These are phyloP conservation scores for Glaucomys volans DNA, from an alignment of 2,113 vertebrate species.

Conservation along the genomic window DNA sequence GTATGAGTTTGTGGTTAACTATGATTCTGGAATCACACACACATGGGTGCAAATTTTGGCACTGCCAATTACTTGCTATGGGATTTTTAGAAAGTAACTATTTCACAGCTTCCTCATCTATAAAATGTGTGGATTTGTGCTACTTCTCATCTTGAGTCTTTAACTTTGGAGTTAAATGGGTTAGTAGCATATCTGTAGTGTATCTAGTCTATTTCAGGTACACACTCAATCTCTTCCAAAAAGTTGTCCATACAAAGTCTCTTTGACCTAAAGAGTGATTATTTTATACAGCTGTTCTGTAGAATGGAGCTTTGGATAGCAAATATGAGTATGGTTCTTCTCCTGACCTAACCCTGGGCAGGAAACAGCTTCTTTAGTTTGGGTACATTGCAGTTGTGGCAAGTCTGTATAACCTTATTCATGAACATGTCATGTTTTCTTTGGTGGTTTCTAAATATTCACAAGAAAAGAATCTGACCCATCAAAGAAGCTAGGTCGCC, in stretches of 20 bases:
- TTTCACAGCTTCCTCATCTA: not conserved
- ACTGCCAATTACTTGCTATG: not conserved
- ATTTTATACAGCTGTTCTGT: slow-evolving; percentile 21
- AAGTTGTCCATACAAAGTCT: not conserved
- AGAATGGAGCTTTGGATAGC: not conserved
- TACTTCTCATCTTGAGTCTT: not conserved
- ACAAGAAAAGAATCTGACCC: not conserved
- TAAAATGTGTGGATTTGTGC: not conserved
- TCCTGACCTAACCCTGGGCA: not conserved
- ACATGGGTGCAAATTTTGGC: not conserved
- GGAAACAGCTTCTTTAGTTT: slow-evolving; percentile 13
- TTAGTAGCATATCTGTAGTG: not conserved
- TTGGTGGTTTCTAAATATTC: slow-evolving; percentile 55
- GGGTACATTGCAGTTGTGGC: not conserved
- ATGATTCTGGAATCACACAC: not conserved
- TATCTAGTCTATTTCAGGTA: not conserved
- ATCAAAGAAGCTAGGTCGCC: slow-evolving; percentile 33
- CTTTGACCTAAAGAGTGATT: not conserved
- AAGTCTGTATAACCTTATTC: slow-evolving; percentile 47
- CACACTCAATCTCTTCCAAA: not conserved
- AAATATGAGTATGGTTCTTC: slow-evolving; percentile 18
- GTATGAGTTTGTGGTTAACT: not conserved
- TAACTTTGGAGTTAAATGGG: not conserved
- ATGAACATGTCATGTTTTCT: slow-evolving; percentile 17
- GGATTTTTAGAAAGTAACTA: not conserved